These are phyloP conservation scores for Cynoglossus semilaevis DNA, from an alignment of 2,113 vertebrate species.

Conservation along the genomic window DNA sequence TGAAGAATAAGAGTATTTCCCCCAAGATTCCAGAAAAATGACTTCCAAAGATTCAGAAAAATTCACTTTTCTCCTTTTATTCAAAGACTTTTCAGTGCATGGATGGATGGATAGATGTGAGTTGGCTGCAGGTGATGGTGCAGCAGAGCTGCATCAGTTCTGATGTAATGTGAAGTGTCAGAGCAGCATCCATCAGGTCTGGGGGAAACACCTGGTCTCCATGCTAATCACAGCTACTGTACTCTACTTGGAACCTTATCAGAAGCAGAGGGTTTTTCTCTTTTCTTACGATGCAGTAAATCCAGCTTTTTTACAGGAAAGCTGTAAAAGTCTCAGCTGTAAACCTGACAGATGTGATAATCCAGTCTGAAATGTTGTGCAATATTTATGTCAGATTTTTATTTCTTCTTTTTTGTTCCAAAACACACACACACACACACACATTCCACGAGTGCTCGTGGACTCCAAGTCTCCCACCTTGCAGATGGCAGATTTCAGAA, in stretches of 20 bases:
- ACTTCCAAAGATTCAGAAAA: too few species aligned
- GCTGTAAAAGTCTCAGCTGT: conserved; percentile 5
- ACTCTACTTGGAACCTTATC: conserved; percentile 23
- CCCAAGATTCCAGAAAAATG: too few species aligned
- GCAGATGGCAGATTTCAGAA: conserved; percentile 45
- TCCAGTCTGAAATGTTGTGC: conserved; percentile 10
- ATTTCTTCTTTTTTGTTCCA: conserved; percentile 2
- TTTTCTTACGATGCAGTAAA: conserved; percentile 26
- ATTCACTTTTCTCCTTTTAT: too few species aligned
- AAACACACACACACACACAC: conserved; percentile 43
- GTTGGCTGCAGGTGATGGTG: conserved; percentile 27
- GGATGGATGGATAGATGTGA: conserved; percentile 12
- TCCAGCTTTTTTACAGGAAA: conserved; percentile 1
- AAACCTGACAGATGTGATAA: conserved; percentile 27
- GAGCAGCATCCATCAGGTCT: conserved; percentile 2
- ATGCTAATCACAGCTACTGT: conserved; percentile 22
- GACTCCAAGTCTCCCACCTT: conserved; percentile 46
- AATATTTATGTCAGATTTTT: conserved; percentile 10
- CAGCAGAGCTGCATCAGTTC: conserved; percentile 15
- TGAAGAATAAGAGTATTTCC: too few species aligned
- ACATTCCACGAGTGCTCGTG: conserved; percentile 62
- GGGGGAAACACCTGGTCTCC: conserved; percentile 16
- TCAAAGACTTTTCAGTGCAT: too few species aligned
- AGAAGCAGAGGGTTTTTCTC: conserved; percentile 6
- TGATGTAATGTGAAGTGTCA: not conserved